These are phyloP conservation scores for Ectemnius cavifrons DNA, from an alignment of 2,888 invertebrate species.

Conservation along the genomic window DNA sequence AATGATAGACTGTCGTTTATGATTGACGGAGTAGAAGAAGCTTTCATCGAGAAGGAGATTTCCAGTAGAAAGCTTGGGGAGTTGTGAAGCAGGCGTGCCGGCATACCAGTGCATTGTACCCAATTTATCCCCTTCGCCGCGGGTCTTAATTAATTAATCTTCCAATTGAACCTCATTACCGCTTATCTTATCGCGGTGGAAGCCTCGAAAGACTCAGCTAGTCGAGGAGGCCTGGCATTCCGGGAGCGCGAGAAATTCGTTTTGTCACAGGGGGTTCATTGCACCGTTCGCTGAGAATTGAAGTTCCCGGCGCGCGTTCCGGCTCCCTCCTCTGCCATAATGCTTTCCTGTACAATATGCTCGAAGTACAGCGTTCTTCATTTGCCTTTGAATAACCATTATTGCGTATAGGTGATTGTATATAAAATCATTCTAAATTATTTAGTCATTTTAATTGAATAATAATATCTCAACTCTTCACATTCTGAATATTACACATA, in stretches of 20 bases:
- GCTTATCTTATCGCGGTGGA: slow-evolving; percentile 62
- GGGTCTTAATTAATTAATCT: slow-evolving; percentile 73
- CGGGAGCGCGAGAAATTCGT: slow-evolving; percentile 58
- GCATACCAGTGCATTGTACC: slow-evolving; percentile 68
- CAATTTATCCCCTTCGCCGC: slow-evolving; percentile 70
- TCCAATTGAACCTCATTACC: slow-evolving; percentile 72
- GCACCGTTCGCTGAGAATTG: slow-evolving; percentile 38
- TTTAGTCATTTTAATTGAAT: too few relatives aligned
- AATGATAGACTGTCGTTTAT: too few relatives aligned
- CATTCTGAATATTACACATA: too few relatives aligned
- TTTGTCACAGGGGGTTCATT: slow-evolving; percentile 54
- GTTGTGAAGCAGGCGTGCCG: slow-evolving; percentile 1
- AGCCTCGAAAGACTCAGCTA: slow-evolving; percentile 46
- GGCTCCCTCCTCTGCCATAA: too few relatives aligned
- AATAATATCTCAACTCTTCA: too few relatives aligned
- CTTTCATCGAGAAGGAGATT: background rate
- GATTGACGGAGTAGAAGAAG: too few relatives aligned
- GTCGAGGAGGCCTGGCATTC: slow-evolving; percentile 36
- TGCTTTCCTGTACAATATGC: too few relatives aligned
- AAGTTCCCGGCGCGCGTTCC: too few relatives aligned
- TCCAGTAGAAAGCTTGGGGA: background rate
- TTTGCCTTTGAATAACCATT: too few relatives aligned
- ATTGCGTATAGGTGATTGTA: too few relatives aligned
- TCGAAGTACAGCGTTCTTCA: too few relatives aligned
- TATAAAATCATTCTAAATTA: too few relatives aligned